A percentile compares a stretch with the other conserved stretches of the same genome.
Evolutionary conservation across 2,888 invertebrate genomes (phyloP).

Genomic region (Cepaea hortensis): DNA sequence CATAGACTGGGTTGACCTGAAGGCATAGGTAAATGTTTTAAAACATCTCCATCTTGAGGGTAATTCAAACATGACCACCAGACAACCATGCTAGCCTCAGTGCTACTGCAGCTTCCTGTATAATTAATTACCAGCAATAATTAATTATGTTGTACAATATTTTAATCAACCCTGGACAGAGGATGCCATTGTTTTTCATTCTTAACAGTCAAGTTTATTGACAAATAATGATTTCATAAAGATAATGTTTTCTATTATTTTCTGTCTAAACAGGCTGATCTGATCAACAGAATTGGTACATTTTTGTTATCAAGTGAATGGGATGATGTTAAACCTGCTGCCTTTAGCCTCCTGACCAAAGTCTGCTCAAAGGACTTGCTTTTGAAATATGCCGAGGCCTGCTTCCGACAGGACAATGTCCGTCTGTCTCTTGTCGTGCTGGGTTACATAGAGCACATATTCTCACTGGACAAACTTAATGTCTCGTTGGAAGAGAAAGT

Average conservation of each 20-base stretch:
- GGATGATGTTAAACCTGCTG: conserved; percentile 37
- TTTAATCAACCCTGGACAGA: too few species aligned
- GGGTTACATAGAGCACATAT: conserved; percentile 23
- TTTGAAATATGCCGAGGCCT: conserved; percentile 34
- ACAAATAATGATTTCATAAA: neutral
- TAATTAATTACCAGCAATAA: too few species aligned
- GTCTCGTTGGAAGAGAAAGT: neutral
- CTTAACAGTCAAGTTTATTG: too few species aligned
- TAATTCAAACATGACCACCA: too few species aligned
- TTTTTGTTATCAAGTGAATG: conserved; percentile 26
- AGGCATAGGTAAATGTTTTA: too few species aligned
- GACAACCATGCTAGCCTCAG: too few species aligned
- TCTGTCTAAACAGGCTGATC: conserved; percentile 19
- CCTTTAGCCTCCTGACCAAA: conserved; percentile 34
- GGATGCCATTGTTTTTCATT: too few species aligned
- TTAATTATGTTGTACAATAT: too few species aligned
- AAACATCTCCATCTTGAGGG: too few species aligned
- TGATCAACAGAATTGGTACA: neutral
- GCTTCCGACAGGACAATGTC: conserved; percentile 30
- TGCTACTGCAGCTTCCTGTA: too few species aligned
- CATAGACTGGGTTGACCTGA: too few species aligned
- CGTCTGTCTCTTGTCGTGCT: conserved; percentile 20
- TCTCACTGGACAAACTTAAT: neutral
- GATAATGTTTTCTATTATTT: neutral
- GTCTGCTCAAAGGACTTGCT: neutral